phyloP scores from a whole-genome alignment of 2,113 vertebrate species.

The Serinus canaria region DNA sequence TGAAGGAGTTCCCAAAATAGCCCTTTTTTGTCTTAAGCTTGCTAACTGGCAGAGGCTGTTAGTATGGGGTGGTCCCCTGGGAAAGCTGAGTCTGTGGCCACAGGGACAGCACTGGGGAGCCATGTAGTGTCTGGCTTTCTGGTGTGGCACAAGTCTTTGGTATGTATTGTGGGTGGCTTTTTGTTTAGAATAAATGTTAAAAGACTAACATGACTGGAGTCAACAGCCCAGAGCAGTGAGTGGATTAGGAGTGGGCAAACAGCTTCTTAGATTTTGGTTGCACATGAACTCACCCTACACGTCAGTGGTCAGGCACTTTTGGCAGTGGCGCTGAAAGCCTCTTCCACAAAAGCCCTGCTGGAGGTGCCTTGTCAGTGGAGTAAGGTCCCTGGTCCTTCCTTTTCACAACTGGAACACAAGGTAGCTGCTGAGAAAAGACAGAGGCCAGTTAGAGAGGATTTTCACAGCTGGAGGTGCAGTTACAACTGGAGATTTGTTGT shows the following conservation, averaged over 20 bases:
- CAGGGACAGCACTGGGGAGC: background rate
- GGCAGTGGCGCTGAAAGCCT: background rate
- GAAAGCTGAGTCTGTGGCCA: background rate
- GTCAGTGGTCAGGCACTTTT: background rate
- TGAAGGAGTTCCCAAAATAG: background rate
- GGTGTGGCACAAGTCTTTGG: background rate
- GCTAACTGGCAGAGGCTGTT: background rate
- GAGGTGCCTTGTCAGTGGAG: background rate
- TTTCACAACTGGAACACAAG: background rate
- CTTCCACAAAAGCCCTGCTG: background rate
- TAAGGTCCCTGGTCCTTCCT: background rate
- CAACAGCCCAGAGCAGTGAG: background rate
- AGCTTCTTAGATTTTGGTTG: background rate
- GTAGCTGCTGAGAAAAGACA: background rate
- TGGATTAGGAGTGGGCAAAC: background rate
- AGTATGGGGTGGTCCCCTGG: background rate
- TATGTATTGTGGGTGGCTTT: background rate
- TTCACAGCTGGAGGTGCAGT: background rate
- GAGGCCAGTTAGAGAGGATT: background rate
- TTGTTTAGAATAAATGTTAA: background rate
- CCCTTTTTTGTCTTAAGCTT: background rate
- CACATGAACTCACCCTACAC: background rate
- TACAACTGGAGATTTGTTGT: background rate
- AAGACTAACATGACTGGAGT: background rate
- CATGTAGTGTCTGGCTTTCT: background rate